phyloP scores from a whole-genome alignment of 2,888 invertebrate species.

The Chymomyza fuscimana region DNA sequence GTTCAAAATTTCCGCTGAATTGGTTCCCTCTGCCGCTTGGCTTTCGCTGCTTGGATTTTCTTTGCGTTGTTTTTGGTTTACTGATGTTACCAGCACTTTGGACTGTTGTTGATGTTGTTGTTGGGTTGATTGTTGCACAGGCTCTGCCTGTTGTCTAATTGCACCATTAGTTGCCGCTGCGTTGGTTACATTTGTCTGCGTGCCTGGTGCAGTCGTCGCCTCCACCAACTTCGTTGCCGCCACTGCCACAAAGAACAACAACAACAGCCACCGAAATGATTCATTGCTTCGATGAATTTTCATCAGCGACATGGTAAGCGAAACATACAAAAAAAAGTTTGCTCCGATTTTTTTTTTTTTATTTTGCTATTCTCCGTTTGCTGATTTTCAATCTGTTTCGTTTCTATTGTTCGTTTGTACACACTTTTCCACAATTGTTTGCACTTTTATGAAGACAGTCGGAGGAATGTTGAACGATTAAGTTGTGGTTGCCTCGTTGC shows the following conservation, averaged over 20 bases:
- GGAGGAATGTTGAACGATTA: slow-evolving; percentile 19
- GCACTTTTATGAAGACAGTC: not conserved
- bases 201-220: slow-evolving; percentile 35
- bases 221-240: slow-evolving; percentile 48
- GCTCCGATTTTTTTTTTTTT: slow-evolving; percentile 15
- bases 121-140: slow-evolving; percentile 20
- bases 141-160: slow-evolving; percentile 62
- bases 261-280: slow-evolving; percentile 72
- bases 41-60: slow-evolving; percentile 54
- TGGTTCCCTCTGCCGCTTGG: slow-evolving; percentile 23
- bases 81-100: slow-evolving; percentile 29
- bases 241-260: slow-evolving; percentile 48
- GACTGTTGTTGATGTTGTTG: slow-evolving; percentile 33
- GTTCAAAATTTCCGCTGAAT: slow-evolving; percentile 68
- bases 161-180: slow-evolving; percentile 63
- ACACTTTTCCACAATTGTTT: slow-evolving; percentile 70
- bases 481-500: slow-evolving; percentile 34
- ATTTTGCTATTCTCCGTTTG: slow-evolving; percentile 35
- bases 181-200: slow-evolving; percentile 63
- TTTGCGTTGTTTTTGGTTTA: slow-evolving; percentile 24
- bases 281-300: slow-evolving; percentile 76
- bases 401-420: slow-evolving; percentile 64
- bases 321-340: slow-evolving; percentile 65
- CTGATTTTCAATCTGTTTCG: slow-evolving; percentile 59
- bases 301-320: slow-evolving; percentile 75